These are phyloP conservation scores for Gadus macrocephalus DNA, from an alignment of 2,113 vertebrate genomes.

Conservation along the genomic window DNA sequence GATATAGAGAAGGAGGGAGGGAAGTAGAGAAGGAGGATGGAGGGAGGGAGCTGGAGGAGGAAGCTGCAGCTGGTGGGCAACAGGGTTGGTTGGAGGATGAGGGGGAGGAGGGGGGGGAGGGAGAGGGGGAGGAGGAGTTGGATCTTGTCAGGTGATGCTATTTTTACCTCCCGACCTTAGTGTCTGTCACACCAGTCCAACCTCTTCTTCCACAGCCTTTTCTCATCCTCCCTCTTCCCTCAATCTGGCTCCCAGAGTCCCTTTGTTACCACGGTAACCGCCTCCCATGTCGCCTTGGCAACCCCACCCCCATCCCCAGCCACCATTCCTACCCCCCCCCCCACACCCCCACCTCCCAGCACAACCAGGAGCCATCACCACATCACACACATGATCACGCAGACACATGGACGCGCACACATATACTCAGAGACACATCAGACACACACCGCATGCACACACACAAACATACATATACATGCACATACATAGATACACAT, in stretches of 20 bases:
- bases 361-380: constrained; percentile 2
- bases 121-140: constrained; percentile 19
- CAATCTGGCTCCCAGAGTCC: constrained; percentile 51
- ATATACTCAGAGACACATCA: background rate
- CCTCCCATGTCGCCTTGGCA: constrained; percentile 62
- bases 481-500: background rate
- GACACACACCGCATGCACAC: too few relatives aligned
- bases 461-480: background rate
- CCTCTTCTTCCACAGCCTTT: constrained; percentile 20
- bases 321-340: background rate
- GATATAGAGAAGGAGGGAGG: constrained; percentile 24
- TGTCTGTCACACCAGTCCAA: constrained; percentile 64
- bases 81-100: constrained; percentile 11
- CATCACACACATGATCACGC: background rate
- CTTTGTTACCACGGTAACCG: constrained; percentile 62
- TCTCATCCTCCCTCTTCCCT: constrained; percentile 31
- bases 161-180: constrained; percentile 61
- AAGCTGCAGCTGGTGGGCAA: constrained; percentile 47
- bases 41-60: constrained; percentile 5
- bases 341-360: background rate
- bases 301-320: constrained; percentile 38
- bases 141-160: constrained; percentile 62
- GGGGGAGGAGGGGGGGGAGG: constrained; percentile 1
- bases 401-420: background rate
- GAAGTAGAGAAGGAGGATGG: constrained; percentile 15